Conservation (phyloP, 2,888 invertebrate genomes). For the Chironomus tentans region DNA sequence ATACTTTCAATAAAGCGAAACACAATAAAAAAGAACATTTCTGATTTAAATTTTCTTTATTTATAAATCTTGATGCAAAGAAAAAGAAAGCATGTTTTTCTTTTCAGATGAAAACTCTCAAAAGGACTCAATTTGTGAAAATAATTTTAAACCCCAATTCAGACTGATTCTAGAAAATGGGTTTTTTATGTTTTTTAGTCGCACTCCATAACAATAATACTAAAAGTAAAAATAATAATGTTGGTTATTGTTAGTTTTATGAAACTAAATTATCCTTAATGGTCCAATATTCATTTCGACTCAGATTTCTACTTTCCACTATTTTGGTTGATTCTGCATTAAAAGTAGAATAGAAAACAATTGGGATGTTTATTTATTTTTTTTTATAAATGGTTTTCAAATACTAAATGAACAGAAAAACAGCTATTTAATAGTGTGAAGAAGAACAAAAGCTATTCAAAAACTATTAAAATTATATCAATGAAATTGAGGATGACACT, state of each 20-base stretch:
- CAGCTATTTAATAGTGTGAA: background rate
- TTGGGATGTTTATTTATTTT: background rate
- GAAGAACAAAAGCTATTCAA: background rate
- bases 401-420: background rate
- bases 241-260: slow-evolving; percentile 4
- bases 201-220: too few species aligned
- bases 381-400: background rate
- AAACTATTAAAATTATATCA: background rate
- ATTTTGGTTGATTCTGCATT: background rate
- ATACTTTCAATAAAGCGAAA: background rate
- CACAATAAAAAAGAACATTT: background rate
- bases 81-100: background rate
- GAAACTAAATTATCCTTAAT: slow-evolving; percentile 7
- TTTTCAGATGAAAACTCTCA: too few species aligned
- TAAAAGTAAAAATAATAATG: too few species aligned
- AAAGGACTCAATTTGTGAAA: too few species aligned
- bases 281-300: background rate
- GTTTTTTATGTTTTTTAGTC: background rate
- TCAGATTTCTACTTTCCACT: background rate
- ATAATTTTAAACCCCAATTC: background rate
- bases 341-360: background rate
- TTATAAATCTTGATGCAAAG: background rate
- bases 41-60: background rate
- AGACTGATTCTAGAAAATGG: background rate
- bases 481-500: background rate